Base-by-base conservation (phyloP, 2,888 invertebrate species). In the Heterodera filipjevi region DNA sequence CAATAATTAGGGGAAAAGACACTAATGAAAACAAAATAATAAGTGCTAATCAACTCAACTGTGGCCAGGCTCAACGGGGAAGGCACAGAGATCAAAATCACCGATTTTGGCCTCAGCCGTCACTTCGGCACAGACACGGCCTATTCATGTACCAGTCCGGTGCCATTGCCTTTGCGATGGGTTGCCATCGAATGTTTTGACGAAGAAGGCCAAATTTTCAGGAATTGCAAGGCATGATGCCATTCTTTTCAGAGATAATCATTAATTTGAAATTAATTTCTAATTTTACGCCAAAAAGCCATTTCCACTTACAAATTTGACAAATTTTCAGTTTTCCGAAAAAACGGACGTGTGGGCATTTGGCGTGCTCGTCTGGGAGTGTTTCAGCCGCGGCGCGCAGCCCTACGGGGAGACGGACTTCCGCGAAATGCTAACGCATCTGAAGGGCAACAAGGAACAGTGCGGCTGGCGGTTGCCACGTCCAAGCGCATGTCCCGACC, bases 11-110 rank as follows among this genome's bases (percentile, higher is more conserved):
- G n/a, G n/a, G n/a, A n/a, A n/a, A n/a, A n/a, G n/a, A n/a, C n/a
- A n/a, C n/a, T n/a, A n/a, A n/a, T n/a, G n/a, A n/a, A n/a, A n/a
- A n/a, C n/a, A n/a, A n/a, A n/a, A n/a, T n/a, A n/a, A n/a, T n/a
- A n/a, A n/a, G n/a, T n/a, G n/a, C 8, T 72, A 22, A 53, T 46
- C 35, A 73, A 27, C n/a, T n/a, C n/a, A n/a, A 46, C 27, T 44
- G n/a, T 46, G n/a, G 22, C 39, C n/a, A 75, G 75, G 75, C 74
- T 83, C 5, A 81, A 76, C 68, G 73, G 39, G 6, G 78, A 84
- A 22, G 30, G 83, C 59, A 75, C 46, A 30, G 70, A 96, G 80
- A 96, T 98, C 74, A 98, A 98, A 91, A 97, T 98, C 78, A 97
- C 97, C 22, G 98, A 99, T 92, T 99, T 99, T 90, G 98, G 98